phyloP scores from a whole-genome alignment of 2,113 vertebrate genomes.

The Erinaceus europaeus region DNA sequence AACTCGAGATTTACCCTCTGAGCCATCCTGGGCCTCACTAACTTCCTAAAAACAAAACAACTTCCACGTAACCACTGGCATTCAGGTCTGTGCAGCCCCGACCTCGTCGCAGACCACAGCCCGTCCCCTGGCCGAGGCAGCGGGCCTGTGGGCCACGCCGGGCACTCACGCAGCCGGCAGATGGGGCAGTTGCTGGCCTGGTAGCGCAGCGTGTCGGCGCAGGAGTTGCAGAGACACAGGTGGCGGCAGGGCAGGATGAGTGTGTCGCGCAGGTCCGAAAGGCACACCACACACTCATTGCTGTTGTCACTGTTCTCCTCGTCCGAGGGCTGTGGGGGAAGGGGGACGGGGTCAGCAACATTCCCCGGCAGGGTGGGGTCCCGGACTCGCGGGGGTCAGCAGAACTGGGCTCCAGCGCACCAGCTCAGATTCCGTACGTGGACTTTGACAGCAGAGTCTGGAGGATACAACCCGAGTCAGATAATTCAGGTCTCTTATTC shows the following conservation, averaged over 20 bases:
- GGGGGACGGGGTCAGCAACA: background rate
- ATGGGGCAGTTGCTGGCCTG: slow-evolving; percentile 99
- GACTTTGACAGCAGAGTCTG: fast-evolving
- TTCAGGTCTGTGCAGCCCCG: no score
- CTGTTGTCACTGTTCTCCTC: slow-evolving; percentile 96
- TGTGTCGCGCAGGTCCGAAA: slow-evolving; percentile 96
- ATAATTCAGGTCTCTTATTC: background rate
- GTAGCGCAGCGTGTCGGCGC: slow-evolving; percentile 95
- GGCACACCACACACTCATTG: slow-evolving; percentile 96
- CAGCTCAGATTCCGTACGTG: no score
- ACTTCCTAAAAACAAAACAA: no score
- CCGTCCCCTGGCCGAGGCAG: no score
- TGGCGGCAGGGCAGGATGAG: slow-evolving; percentile 97
- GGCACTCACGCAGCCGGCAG: slow-evolving; percentile 92
- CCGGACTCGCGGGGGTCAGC: no score
- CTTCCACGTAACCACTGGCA: no score
- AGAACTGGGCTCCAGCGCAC: no score
- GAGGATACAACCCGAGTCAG: background rate
- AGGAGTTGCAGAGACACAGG: slow-evolving; percentile 95
- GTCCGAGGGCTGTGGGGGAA: slow-evolving; percentile 88
- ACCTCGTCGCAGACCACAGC: no score
- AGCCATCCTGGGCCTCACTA: no score
- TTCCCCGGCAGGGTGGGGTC: background rate
- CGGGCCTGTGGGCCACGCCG: no score
- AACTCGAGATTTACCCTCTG: no score